Evolutionary conservation across 2,888 invertebrate species (phyloP).

Genomic region (Xestoiulus laeticollis): DNA sequence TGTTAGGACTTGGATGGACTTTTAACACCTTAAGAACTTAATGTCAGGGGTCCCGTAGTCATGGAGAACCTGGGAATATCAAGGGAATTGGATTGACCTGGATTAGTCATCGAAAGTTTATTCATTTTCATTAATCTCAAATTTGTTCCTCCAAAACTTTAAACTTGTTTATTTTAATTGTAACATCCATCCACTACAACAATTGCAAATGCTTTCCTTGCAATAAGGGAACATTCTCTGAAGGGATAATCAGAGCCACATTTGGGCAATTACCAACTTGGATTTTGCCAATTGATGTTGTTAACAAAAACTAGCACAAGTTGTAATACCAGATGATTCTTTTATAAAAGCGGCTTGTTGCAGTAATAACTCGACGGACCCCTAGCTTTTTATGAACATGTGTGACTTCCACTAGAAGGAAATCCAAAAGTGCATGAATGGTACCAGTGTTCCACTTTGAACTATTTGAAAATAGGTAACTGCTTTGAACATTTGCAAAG

Average conservation of each 20-base stretch:
- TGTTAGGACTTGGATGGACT: no score
- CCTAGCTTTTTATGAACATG: no score
- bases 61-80: not conserved
- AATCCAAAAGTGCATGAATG: not conserved
- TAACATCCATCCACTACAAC: not conserved
- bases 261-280: not conserved
- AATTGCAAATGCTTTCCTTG: not conserved
- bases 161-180: not conserved
- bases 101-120: no score
- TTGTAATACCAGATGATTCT: not conserved
- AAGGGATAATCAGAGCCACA: not conserved
- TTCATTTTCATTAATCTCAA: no score
- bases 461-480: not conserved
- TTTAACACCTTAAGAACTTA: no score
- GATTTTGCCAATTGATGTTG: not conserved
- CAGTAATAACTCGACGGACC: not conserved
- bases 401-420: no score
- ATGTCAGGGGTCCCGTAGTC: no score
- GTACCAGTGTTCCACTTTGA: not conserved
- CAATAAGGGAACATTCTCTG: not conserved
- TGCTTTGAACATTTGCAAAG: no score
- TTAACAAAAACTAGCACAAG: not conserved
- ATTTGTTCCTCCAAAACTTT: not conserved
- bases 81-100: no score
- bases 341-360: no score